Conservation (phyloP, 2,888 invertebrate genomes). For the Eupeodes luniger region DNA sequence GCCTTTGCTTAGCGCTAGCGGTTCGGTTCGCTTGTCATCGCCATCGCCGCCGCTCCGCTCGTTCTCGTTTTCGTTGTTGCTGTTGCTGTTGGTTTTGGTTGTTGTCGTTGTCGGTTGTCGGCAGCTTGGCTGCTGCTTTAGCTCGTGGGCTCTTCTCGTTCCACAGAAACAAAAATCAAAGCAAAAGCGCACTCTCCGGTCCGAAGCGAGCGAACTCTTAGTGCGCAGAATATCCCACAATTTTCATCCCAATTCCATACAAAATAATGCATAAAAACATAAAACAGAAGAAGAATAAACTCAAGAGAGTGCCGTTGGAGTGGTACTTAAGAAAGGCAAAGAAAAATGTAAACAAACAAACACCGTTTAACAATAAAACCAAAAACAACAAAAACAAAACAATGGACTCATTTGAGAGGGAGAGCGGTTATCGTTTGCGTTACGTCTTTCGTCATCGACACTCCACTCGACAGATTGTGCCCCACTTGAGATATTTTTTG, state of each 20-base stretch:
- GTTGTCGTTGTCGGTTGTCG: neutral
- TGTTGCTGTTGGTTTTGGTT: neutral
- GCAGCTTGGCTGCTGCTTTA: slow-evolving; percentile 22
- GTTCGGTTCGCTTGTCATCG: slow-evolving; percentile 25
- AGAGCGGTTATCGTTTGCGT: slow-evolving; percentile 45
- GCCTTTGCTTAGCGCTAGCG: slow-evolving; percentile 58
- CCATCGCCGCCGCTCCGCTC: neutral
- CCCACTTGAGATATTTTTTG: slow-evolving; percentile 57
- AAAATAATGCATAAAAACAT: slow-evolving; percentile 6
- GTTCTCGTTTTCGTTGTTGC: neutral
- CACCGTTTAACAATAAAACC: slow-evolving; percentile 43
- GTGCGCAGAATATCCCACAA: slow-evolving; percentile 44
- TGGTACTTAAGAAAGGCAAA: slow-evolving; percentile 28
- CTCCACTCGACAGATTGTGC: slow-evolving; percentile 10
- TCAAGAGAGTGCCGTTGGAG: slow-evolving; percentile 63
- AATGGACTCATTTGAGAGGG: slow-evolving; percentile 38
- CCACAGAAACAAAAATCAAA: slow-evolving; percentile 44
- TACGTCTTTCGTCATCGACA: no score
- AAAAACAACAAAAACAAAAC: slow-evolving; percentile 51
- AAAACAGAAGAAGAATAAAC: slow-evolving; percentile 30
- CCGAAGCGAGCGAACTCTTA: slow-evolving; percentile 50
- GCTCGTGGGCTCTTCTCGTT: slow-evolving; percentile 18
- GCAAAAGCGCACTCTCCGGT: neutral
- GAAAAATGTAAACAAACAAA: slow-evolving; percentile 71
- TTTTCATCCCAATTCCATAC: neutral